A percentile compares a stretch with the other conserved stretches of the same genome.
These are phyloP conservation scores for Todiramphus chloris DNA, from an alignment of 2,113 vertebrate species.

Conservation along the genomic window DNA sequence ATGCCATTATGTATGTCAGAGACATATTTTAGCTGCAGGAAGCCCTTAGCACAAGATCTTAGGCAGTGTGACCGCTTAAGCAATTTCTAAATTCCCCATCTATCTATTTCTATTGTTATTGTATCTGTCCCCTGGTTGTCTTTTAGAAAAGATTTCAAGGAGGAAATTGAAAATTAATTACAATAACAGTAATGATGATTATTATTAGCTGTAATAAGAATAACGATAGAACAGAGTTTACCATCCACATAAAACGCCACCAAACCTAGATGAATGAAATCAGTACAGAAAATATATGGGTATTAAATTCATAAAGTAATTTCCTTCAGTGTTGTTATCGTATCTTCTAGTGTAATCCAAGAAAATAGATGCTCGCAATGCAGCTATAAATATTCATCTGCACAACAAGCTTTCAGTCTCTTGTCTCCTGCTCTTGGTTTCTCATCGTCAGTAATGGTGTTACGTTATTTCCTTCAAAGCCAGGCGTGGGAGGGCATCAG, in stretches of 20 bases:
- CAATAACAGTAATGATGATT: neutral
- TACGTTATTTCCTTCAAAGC: neutral
- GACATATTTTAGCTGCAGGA: neutral
- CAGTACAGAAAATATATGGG: neutral
- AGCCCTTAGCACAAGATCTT: neutral
- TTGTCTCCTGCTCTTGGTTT: conserved; percentile 8
- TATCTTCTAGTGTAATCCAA: conserved; percentile 22
- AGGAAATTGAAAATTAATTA: conserved; percentile 22
- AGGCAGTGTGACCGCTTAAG: neutral
- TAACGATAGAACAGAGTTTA: neutral
- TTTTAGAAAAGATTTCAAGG: neutral
- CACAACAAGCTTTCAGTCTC: neutral
- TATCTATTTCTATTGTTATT: neutral
- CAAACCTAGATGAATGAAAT: neutral
- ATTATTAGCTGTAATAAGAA: neutral
- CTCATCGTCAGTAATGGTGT: neutral
- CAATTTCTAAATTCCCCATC: neutral
- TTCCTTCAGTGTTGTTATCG: conserved; percentile 10
- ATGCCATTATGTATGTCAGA: neutral
- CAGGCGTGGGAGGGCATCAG: neutral
- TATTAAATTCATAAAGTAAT: conserved; percentile 44
- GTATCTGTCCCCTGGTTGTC: neutral
- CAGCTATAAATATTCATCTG: conserved; percentile 37
- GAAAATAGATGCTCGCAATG: conserved; percentile 4
- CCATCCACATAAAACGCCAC: neutral